phyloP scores from a whole-genome alignment of 2,888 invertebrate species.

The Melanostoma scalare region DNA sequence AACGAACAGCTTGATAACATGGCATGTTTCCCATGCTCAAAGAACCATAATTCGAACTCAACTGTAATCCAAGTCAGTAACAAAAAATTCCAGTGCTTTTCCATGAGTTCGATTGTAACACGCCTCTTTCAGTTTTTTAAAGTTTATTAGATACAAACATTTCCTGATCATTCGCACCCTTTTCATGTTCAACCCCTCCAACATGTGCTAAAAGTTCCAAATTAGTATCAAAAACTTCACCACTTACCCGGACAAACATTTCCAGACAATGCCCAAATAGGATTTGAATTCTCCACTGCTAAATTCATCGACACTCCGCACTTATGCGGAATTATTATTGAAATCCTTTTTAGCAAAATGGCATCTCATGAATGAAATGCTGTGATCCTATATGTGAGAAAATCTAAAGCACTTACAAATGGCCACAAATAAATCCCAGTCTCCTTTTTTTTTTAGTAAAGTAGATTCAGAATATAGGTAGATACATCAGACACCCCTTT shows the following conservation, averaged over 20 bases:
- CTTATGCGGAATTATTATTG: conserved; percentile 69
- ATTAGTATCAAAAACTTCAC: conserved; percentile 11
- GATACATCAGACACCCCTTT: conserved; percentile 54
- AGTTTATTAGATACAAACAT: too few relatives aligned
- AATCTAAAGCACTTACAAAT: conserved; percentile 72
- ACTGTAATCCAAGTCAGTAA: too few relatives aligned
- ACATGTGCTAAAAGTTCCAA: not conserved
- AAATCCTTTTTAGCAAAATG: conserved; percentile 72
- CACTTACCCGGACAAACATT: conserved; percentile 65
- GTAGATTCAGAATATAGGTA: not conserved
- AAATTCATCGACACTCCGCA: conserved; percentile 54
- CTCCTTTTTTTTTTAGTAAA: conserved; percentile 13
- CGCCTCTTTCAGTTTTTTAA: too few relatives aligned
- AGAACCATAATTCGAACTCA: too few relatives aligned
- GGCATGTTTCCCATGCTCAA: too few relatives aligned
- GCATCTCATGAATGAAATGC: conserved; percentile 58
- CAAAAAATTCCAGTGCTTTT: too few relatives aligned
- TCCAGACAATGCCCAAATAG: conserved; percentile 65
- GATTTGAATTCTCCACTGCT: conserved; percentile 55
- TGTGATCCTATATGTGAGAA: conserved; percentile 70
- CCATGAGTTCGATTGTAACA: too few relatives aligned
- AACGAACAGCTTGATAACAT: too few relatives aligned
- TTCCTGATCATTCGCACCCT: too few relatives aligned
- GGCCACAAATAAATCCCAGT: conserved; percentile 62
- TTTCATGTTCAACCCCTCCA: too few relatives aligned